A percentile compares a stretch with the other conserved stretches of the same genome.
phyloP scores from a whole-genome alignment of 2,888 invertebrate genomes.

The Brenthis daphne region DNA sequence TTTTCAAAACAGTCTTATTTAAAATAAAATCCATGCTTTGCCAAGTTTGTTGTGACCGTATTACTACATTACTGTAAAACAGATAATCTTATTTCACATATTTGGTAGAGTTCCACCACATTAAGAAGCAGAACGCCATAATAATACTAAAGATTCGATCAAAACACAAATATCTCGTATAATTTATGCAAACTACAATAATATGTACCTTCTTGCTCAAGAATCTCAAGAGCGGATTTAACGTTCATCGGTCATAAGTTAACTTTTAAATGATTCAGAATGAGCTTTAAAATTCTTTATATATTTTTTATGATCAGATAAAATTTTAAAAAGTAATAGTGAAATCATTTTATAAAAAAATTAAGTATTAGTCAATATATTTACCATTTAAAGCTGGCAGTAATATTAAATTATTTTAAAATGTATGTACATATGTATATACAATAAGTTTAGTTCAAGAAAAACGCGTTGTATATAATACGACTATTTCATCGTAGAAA shows the following conservation, averaged over 20 bases:
- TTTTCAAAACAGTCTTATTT: neutral
- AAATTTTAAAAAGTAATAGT: slow-evolving; percentile 2
- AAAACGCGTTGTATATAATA: neutral
- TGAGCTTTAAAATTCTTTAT: slow-evolving; percentile 1
- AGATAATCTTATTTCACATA: slow-evolving; percentile 20
- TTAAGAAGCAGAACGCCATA: slow-evolving; percentile 4
- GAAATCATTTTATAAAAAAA: too few species aligned
- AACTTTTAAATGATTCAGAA: slow-evolving; percentile 1
- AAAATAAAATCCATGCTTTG: neutral
- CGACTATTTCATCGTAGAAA: slow-evolving; percentile 44
- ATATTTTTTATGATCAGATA: neutral
- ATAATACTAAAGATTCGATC: slow-evolving; percentile 10
- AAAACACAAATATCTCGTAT: slow-evolving; percentile 1
- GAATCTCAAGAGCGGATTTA: neutral
- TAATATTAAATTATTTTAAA: too few species aligned
- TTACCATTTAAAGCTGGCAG: too few species aligned
- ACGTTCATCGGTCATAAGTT: slow-evolving; percentile 6
- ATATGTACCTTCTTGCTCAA: neutral
- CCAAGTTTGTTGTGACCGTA: slow-evolving; percentile 11
- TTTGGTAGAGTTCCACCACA: slow-evolving; percentile 16
- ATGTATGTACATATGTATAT: too few species aligned
- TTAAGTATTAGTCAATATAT: too few species aligned
- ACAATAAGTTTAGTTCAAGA: too few species aligned
- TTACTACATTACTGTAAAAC: slow-evolving; percentile 15
- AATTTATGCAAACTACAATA: slow-evolving; percentile 9